Evolutionary conservation across 2,113 vertebrate genomes (phyloP).

Genomic region (Mesembrinibis cayennensis): DNA sequence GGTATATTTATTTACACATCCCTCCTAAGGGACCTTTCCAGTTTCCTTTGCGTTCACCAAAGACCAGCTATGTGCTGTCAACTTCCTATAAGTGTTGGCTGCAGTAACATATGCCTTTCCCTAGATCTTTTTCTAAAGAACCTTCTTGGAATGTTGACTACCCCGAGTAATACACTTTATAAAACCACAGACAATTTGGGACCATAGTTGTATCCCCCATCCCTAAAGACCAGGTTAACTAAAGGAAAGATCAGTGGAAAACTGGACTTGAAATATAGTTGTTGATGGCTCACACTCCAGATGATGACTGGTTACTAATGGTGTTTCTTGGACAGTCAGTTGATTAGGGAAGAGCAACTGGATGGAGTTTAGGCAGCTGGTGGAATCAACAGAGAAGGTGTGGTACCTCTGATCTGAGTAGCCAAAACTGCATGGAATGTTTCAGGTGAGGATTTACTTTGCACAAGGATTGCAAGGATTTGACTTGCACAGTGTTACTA

Average conservation of each 20-base stretch:
- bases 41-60: background rate
- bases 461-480: background rate
- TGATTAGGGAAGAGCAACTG: background rate
- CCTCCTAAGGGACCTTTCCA: background rate
- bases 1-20: background rate
- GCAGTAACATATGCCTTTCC: background rate
- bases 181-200: background rate
- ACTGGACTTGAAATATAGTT: background rate
- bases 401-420: background rate
- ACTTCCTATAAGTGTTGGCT: background rate
- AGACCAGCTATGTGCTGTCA: background rate
- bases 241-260: background rate
- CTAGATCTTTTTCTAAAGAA: background rate
- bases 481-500: background rate
- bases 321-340: background rate
- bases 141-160: background rate
- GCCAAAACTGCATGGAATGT: background rate
- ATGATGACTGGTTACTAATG: background rate
- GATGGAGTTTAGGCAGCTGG: background rate
- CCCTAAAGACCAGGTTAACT: background rate
- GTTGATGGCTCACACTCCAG: background rate
- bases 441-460: background rate
- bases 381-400: background rate
- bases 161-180: background rate
- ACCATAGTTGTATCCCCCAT: background rate